These are phyloP conservation scores for Agrilus mali DNA, from an alignment of 2,888 invertebrate species.

Conservation along the genomic window DNA sequence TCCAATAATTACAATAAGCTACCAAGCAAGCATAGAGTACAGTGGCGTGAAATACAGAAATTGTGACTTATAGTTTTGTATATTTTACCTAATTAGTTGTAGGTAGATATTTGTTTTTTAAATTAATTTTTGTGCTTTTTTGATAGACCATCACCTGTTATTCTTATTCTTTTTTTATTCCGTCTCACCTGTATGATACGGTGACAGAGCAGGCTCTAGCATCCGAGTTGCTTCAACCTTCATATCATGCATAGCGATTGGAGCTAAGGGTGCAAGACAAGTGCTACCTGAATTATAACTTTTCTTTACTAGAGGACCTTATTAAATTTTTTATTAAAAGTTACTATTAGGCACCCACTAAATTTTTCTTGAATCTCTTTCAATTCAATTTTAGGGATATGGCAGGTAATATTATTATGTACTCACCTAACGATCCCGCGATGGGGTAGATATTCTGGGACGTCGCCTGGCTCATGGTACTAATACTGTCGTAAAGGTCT, in stretches of 20 bases:
- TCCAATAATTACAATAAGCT: no score
- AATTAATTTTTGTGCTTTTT: neutral
- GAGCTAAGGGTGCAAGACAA: conserved; percentile 58
- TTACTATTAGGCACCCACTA: no score
- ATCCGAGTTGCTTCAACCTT: conserved; percentile 49
- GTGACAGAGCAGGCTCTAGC: conserved; percentile 52
- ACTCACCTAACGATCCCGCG: conserved; percentile 54
- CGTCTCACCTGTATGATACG: conserved; percentile 58
- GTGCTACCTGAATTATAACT: conserved; percentile 38
- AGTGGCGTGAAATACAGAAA: neutral
- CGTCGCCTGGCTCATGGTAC: conserved; percentile 62
- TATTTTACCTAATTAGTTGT: no score
- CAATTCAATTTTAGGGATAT: neutral
- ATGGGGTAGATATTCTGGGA: conserved; percentile 60
- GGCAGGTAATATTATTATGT: neutral
- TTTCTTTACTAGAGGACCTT: neutral
- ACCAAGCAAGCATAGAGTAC: no score
- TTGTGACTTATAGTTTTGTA: neutral
- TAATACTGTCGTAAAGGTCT: conserved; percentile 55
- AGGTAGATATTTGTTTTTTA: no score
- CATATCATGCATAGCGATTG: conserved; percentile 65
- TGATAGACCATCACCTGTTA: conserved; percentile 6
- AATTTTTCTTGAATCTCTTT: neutral
- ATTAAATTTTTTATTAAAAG: no score
- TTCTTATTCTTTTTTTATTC: neutral